Conservation (phyloP, 2,888 invertebrate genomes). For the Auanema sp. region DNA sequence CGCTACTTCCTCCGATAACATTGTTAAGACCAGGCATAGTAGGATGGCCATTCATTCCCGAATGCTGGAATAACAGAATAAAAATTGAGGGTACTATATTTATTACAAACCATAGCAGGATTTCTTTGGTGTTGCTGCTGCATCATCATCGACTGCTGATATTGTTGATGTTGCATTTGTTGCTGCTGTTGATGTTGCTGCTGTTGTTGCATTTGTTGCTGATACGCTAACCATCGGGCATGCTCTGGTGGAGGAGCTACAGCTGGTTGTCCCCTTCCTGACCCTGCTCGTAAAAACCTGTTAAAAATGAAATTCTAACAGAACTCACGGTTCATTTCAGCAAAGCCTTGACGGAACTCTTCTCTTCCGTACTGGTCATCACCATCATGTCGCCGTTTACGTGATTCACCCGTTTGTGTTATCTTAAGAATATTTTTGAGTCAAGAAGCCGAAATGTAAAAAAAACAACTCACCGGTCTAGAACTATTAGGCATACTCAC, state of each 20-base stretch:
- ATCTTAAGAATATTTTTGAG: not conserved
- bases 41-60: too few relatives aligned
- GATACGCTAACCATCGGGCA: conserved; percentile 2
- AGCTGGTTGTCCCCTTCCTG: not conserved
- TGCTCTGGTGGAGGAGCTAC: not conserved
- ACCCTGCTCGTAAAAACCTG: not conserved
- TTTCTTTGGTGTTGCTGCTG: conserved; percentile 2
- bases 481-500: too few relatives aligned
- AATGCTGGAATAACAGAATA: too few relatives aligned
- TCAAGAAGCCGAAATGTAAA: not conserved
- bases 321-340: conserved; percentile 4
- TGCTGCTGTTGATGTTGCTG: not conserved
- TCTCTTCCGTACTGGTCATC: conserved; percentile 1
- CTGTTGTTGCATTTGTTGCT: conserved; percentile 4
- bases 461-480: not conserved
- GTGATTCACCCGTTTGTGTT: not conserved
- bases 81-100: not conserved
- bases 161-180: not conserved
- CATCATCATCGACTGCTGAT: conserved; percentile 1
- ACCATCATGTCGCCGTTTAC: conserved; percentile 1
- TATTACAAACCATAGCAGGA: not conserved
- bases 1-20: too few relatives aligned
- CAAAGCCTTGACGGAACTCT: conserved; percentile 1
- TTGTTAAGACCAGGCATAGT: too few relatives aligned
- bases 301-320: not conserved